A percentile compares a stretch with the other conserved stretches of the same genome.
phyloP scores from a whole-genome alignment of 2,888 invertebrate genomes.

The Antitype chi region DNA sequence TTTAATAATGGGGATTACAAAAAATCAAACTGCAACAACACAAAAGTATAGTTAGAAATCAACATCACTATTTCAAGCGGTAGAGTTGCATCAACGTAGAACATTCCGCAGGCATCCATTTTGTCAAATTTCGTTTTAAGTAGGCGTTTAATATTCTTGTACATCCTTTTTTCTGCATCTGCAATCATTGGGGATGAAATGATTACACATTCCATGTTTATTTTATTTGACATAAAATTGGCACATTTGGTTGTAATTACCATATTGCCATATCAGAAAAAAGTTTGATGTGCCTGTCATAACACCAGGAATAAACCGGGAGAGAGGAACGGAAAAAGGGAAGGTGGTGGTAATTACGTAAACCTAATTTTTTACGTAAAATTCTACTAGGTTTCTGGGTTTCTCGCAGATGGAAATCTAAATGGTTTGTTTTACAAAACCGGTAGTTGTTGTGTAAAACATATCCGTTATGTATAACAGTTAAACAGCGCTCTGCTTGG shows the following conservation, averaged over 20 bases:
- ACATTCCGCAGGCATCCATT: conserved; percentile 24
- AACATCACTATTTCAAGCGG: not conserved
- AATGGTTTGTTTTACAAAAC: not conserved
- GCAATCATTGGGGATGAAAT: not conserved
- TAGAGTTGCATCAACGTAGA: conserved; percentile 13
- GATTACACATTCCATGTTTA: too few relatives aligned
- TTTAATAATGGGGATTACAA: not conserved
- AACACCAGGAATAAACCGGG: not conserved
- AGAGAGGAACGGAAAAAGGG: not conserved
- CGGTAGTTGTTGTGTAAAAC: not conserved
- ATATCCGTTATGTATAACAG: not conserved
- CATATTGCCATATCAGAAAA: too few relatives aligned
- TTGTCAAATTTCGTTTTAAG: not conserved
- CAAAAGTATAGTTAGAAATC: conserved; percentile 13
- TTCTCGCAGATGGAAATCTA: too few relatives aligned
- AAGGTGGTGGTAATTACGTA: not conserved
- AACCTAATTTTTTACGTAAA: too few relatives aligned
- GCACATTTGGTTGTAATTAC: too few relatives aligned
- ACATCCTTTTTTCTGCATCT: conserved; percentile 17
- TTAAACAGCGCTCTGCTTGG: not conserved
- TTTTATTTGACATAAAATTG: too few relatives aligned
- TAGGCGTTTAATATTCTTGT: conserved; percentile 23
- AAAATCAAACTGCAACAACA: conserved; percentile 15
- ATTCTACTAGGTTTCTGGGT: too few relatives aligned
- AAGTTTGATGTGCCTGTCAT: not conserved